These are phyloP conservation scores for Parambassis ranga DNA, from an alignment of 2,797 vertebrate species.

Conservation along the genomic window DNA sequence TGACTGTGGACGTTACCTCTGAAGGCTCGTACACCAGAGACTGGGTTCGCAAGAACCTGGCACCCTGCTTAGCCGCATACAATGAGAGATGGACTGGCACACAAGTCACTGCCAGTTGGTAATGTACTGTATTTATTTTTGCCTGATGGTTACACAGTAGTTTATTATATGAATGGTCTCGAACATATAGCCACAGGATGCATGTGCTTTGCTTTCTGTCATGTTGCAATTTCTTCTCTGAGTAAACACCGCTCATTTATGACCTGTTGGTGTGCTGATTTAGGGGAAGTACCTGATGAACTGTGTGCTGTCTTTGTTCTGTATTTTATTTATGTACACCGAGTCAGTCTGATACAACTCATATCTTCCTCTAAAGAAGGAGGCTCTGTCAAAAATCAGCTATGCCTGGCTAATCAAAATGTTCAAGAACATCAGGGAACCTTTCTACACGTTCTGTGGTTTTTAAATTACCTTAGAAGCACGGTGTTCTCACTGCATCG, in stretches of 20 bases:
- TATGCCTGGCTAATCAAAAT: neutral
- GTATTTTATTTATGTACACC: constrained; percentile 51
- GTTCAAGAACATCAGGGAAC: neutral
- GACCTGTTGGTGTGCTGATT: neutral
- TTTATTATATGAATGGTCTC: neutral
- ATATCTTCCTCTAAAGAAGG: constrained; percentile 6
- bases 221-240: neutral
- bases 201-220: neutral
- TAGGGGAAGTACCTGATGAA: constrained; percentile 50
- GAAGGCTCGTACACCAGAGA: constrained; percentile 57
- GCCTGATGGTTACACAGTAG: neutral
- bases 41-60: constrained; percentile 73
- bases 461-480: neutral
- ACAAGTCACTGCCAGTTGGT: constrained; percentile 78
- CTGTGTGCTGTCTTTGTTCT: constrained; percentile 30
- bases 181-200: neutral
- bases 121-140: constrained; percentile 72
- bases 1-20: constrained; percentile 23
- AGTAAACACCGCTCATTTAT: neutral
- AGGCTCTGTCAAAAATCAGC: neutral
- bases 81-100: constrained; percentile 84
- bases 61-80: constrained; percentile 63
- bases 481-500: neutral
- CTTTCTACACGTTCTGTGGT: constrained; percentile 3
- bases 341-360: constrained; percentile 45